Conservation (phyloP, 2,888 invertebrate species). For the Eugnorisma glareosa region DNA sequence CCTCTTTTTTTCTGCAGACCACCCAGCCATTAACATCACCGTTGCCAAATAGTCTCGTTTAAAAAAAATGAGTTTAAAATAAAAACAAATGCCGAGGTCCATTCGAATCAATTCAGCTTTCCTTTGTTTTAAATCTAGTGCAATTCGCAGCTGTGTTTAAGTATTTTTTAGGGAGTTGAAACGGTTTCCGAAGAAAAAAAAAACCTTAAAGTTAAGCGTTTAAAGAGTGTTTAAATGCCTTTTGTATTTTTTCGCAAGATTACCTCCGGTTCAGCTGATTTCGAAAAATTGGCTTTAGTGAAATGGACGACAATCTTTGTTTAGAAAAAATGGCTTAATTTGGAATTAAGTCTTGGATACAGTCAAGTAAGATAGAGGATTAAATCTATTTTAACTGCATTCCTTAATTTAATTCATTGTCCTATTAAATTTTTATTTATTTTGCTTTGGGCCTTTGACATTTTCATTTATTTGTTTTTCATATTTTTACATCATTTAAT, state of each 20-base stretch:
- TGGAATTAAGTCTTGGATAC: neutral
- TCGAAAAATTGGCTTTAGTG: neutral
- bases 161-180: conserved; percentile 9
- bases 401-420: too few species aligned
- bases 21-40: neutral
- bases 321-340: neutral
- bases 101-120: conserved; percentile 35
- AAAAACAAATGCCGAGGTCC: conserved; percentile 21
- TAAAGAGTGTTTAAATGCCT: conserved; percentile 5
- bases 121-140: conserved; percentile 33
- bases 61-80: conserved; percentile 16
- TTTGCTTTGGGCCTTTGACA: too few species aligned
- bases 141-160: conserved; percentile 25
- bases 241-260: conserved; percentile 39
- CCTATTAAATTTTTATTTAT: too few species aligned
- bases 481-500: too few species aligned
- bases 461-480: too few species aligned
- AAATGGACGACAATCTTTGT: neutral
- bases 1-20: neutral
- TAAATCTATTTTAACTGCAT: too few species aligned
- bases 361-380: neutral
- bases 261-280: neutral
- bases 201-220: conserved; percentile 12
- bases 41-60: neutral
- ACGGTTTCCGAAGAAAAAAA: conserved; percentile 14